A percentile compares a stretch with the other conserved stretches of the same genome.
Conservation (phyloP, 2,888 invertebrate genomes). For the Celastrina argiolus region DNA sequence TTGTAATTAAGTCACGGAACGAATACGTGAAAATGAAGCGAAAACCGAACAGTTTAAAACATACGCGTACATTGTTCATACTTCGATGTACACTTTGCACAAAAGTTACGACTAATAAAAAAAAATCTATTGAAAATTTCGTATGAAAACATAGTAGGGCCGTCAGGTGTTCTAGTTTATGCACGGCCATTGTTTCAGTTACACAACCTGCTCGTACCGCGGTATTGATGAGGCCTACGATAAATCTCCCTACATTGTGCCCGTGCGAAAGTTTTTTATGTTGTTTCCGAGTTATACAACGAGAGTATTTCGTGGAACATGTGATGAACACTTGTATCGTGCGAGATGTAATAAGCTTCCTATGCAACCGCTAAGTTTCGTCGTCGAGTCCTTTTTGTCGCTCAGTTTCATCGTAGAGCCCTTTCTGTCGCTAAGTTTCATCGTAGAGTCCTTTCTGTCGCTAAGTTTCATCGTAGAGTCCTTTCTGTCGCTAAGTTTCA, state of each 20-base stretch:
- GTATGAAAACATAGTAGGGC: not conserved
- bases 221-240: conserved; percentile 14
- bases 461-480: too few species aligned
- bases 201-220: conserved; percentile 1
- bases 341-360: too few species aligned
- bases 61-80: not conserved
- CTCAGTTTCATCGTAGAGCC: too few species aligned
- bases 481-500: too few species aligned
- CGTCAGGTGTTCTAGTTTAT: conserved; percentile 20
- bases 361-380: too few species aligned
- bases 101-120: not conserved
- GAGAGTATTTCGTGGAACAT: not conserved
- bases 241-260: conserved; percentile 16
- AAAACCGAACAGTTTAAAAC: not conserved
- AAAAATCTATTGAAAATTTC: conserved; percentile 9
- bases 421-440: too few species aligned
- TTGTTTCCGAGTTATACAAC: not conserved
- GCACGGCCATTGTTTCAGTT: conserved; percentile 17
- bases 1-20: too few species aligned
- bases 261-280: conserved; percentile 9
- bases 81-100: not conserved
- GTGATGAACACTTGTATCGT: too few species aligned
- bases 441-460: too few species aligned
- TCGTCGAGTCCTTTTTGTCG: too few species aligned
- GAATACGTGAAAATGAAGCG: not conserved